These are phyloP conservation scores for Tachuris rubrigastra DNA, from an alignment of 2,113 vertebrate genomes.

Conservation along the genomic window DNA sequence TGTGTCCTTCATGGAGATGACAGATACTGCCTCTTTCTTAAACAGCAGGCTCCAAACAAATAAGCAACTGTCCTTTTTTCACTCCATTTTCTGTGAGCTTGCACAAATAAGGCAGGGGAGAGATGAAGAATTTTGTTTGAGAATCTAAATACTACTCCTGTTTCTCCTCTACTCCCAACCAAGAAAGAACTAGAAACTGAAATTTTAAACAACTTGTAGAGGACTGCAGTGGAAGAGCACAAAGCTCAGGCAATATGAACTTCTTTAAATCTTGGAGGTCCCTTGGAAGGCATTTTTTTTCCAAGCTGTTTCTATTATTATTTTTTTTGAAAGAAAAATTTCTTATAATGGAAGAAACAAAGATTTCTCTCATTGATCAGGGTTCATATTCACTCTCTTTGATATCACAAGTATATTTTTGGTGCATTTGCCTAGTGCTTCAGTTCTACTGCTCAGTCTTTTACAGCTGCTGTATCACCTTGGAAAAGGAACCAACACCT, in stretches of 20 bases:
- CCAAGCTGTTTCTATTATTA: not conserved
- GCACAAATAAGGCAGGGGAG: not conserved
- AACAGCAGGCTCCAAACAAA: not conserved
- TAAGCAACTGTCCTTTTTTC: not conserved
- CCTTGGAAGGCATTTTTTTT: not conserved
- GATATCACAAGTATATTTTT: not conserved
- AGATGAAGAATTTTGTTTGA: not conserved
- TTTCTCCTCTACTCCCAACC: not conserved
- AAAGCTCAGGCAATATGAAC: not conserved
- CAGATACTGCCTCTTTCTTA: not conserved
- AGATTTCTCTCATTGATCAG: not conserved
- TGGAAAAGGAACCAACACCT: not conserved
- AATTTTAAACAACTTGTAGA: not conserved
- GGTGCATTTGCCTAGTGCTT: not conserved
- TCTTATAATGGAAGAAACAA: not conserved
- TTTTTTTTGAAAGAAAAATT: not conserved
- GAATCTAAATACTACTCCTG: not conserved
- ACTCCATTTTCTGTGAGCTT: accelerated
- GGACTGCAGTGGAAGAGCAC: not conserved
- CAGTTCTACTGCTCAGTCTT: not conserved
- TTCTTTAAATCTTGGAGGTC: not conserved
- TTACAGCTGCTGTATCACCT: not conserved
- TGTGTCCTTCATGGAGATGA: not conserved
- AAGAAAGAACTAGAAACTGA: not conserved
- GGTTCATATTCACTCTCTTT: not conserved